Evolutionary conservation across 2,797 vertebrate species (phyloP), one percentile per base, ranked within the genome.

Genomic region (Macropodus opercularis): DNA sequence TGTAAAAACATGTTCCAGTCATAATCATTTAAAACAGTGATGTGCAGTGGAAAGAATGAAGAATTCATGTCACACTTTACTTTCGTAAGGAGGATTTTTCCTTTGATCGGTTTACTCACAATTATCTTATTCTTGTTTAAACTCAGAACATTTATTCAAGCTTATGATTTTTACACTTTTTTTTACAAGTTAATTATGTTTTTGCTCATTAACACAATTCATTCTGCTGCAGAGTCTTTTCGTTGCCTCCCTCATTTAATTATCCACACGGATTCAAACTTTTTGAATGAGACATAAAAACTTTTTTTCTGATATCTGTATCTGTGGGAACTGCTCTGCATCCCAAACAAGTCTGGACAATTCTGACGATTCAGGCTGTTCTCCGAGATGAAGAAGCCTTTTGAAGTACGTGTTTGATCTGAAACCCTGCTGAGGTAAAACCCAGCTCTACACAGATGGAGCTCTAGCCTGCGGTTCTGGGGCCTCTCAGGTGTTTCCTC

Each of bases 391-490:
- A 9, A 2, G 63, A 59, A 48, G 31, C 36, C 55, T 59, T 84
- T 86, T 86, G 69, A 85, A 84, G 81, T 49, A 56, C 17, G 31
- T 0, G 51, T 84, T 82, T 83, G 86, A 81, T 80, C 39, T 68
- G 67, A 39, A 55, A 41, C 26, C 77, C 75, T 46, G 67, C 69
- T 23, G 72, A 63, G 74, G 44, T 63, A 15, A 22, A 55, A 21
- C 53, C 32, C 42, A 3, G 1, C 48, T 42, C 54, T 57, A 27
- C 49, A 59, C 65, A 67, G 55, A 74, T 19, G 31, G 68, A 18
- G 34, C 51, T 77, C 41, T 40, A 12, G 23, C 66, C 56, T 69
- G 49, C 11, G 19, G 38, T 14, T 55, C 23, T 51, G 27, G 12
- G 52, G 46, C 29, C 63, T 59, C 64, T 67, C 18, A 46, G 61